Evolutionary conservation across 2,888 invertebrate species (phyloP).

Genomic region (Lepidocyrtoides sp.): DNA sequence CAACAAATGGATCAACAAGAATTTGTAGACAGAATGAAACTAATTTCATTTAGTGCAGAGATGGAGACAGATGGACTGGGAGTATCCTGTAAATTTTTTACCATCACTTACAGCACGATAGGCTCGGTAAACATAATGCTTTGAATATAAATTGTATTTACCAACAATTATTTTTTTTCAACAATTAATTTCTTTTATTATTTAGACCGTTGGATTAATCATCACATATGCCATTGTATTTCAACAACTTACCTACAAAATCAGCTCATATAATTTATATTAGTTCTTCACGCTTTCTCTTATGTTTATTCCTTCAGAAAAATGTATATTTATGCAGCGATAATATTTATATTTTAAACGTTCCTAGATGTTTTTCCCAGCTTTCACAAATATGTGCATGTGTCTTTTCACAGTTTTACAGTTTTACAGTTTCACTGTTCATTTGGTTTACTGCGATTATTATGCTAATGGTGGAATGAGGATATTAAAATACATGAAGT

Average conservation of each 20-base stretch:
- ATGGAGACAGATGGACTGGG: neutral
- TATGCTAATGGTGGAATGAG: too few species aligned
- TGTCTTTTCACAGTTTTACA: too few species aligned
- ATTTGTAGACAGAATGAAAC: neutral
- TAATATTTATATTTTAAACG: neutral
- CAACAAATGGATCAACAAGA: neutral
- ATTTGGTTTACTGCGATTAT: too few species aligned
- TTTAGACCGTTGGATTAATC: slow-evolving; percentile 1
- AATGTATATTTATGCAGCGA: neutral
- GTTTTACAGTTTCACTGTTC: too few species aligned
- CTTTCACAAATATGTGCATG: too few species aligned
- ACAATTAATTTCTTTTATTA: neutral
- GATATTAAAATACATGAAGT: too few species aligned
- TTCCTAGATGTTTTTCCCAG: neutral
- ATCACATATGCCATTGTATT: slow-evolving; percentile 18
- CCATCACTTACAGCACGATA: neutral
- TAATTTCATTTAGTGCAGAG: slow-evolving; percentile 5
- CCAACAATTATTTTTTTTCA: too few species aligned
- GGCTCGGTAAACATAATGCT: neutral
- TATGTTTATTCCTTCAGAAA: neutral
- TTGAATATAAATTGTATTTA: neutral
- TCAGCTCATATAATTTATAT: neutral
- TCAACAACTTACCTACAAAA: slow-evolving; percentile 7
- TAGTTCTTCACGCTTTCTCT: neutral
- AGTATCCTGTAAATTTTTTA: slow-evolving; percentile 20